Evolutionary conservation across 2,113 vertebrate genomes (phyloP).

Genomic region (Epinephelus moara): DNA sequence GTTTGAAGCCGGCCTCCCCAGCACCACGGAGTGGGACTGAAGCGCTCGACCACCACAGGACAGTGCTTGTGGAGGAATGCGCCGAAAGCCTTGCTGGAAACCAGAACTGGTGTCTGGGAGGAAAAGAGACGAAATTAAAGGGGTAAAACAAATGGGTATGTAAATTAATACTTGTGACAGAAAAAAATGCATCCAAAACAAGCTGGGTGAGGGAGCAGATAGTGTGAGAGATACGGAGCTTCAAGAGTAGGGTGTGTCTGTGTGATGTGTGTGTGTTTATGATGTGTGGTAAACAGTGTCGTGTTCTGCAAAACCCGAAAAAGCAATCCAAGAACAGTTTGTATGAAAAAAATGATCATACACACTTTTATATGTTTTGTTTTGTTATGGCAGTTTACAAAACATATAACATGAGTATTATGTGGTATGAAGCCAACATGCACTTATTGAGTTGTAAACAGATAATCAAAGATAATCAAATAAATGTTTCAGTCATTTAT

Average conservation of each 20-base stretch:
- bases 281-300: background rate
- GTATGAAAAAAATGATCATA: no score
- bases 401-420: background rate
- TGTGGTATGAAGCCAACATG: background rate
- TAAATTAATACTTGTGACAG: rapidly evolving
- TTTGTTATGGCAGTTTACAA: no score
- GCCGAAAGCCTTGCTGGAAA: conserved; percentile 75
- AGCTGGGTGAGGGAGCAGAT: no score
- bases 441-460: background rate
- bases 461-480: background rate
- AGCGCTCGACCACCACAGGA: conserved; percentile 80
- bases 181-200: background rate
- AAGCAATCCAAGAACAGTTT: background rate
- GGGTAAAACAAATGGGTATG: rapidly evolving
- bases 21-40: conserved; percentile 86
- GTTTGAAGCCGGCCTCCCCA: conserved; percentile 85
- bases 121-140: background rate
- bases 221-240: background rate
- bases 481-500: background rate
- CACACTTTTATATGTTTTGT: no score
- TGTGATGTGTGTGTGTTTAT: background rate
- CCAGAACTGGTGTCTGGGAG: conserved; percentile 76
- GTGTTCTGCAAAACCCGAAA: background rate
- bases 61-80: conserved; percentile 80
- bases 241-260: background rate